Conservation (phyloP, 1,140 invertebrate genomes). For the Littorina saxatilis region DNA sequence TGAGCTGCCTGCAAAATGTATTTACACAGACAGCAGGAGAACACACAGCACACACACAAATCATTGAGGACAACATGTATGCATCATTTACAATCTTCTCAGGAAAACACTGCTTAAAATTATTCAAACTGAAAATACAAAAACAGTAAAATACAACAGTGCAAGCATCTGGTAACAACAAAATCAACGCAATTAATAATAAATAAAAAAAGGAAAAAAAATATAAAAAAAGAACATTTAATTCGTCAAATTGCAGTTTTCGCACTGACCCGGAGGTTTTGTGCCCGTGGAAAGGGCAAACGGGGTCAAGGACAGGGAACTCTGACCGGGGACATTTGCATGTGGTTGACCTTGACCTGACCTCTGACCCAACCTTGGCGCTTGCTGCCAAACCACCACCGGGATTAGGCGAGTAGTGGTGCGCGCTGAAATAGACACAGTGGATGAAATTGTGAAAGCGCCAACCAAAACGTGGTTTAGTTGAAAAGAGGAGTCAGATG, state of each 20-base stretch:
- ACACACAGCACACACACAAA: background rate
- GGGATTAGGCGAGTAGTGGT: constrained; percentile 72
- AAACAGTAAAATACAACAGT: too few relatives aligned
- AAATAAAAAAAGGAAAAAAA: constrained; percentile 14
- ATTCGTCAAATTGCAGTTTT: background rate
- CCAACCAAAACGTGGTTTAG: too few relatives aligned
- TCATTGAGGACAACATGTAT: too few relatives aligned
- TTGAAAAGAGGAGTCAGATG: too few relatives aligned
- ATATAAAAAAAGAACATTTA: background rate
- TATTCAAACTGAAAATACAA: background rate
- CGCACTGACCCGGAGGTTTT: constrained; percentile 76
- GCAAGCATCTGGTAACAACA: too few relatives aligned
- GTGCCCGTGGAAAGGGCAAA: constrained; percentile 77
- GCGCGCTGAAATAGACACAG: constrained; percentile 64
- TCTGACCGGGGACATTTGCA: constrained; percentile 52
- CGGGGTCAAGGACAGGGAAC: constrained; percentile 73
- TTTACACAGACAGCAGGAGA: too few relatives aligned
- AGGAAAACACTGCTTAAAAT: background rate
- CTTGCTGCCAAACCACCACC: constrained; percentile 62
- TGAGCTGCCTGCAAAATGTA: too few relatives aligned
- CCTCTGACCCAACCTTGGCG: constrained; percentile 49
- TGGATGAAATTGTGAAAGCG: too few relatives aligned
- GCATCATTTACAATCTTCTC: background rate
- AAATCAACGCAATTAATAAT: background rate
- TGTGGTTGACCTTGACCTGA: constrained; percentile 50